phyloP scores from a whole-genome alignment of 2,797 vertebrate species.

The Eulemur albifrons region DNA sequence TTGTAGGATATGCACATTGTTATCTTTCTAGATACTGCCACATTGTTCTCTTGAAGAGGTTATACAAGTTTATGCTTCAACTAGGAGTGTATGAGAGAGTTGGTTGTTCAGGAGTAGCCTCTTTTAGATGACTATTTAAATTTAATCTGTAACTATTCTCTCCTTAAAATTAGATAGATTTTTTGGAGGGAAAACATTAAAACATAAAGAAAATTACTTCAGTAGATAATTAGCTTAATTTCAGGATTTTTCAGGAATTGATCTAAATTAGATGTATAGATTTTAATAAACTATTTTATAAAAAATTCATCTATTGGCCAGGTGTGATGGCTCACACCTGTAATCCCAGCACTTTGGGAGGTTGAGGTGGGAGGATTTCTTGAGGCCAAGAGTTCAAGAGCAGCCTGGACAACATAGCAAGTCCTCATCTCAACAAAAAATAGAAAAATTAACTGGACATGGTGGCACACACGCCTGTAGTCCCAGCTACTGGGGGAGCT shows the following conservation, averaged over 20 bases:
- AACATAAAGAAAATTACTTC: neutral
- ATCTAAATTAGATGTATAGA: neutral
- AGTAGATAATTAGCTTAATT: neutral
- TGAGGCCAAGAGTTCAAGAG: too few relatives aligned
- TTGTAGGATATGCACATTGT: neutral
- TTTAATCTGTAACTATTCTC: neutral
- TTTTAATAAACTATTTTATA: neutral
- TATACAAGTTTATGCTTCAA: neutral
- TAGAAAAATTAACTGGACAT: too few relatives aligned
- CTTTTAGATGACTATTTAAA: neutral
- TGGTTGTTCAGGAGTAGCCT: neutral
- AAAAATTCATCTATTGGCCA: neutral
- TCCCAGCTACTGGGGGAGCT: too few relatives aligned
- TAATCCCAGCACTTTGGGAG: too few relatives aligned
- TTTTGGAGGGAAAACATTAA: neutral
- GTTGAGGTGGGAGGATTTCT: too few relatives aligned
- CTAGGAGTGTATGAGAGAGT: neutral
- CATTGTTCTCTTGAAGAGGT: neutral
- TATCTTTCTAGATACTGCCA: neutral
- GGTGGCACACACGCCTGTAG: too few relatives aligned
- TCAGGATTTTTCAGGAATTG: neutral
- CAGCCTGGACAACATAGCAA: too few relatives aligned
- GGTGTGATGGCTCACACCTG: too few relatives aligned
- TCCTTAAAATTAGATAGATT: neutral
- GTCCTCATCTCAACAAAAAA: too few relatives aligned